phyloP scores from a whole-genome alignment of 2,797 vertebrate genomes.

The Coregonus ussuriensis region DNA sequence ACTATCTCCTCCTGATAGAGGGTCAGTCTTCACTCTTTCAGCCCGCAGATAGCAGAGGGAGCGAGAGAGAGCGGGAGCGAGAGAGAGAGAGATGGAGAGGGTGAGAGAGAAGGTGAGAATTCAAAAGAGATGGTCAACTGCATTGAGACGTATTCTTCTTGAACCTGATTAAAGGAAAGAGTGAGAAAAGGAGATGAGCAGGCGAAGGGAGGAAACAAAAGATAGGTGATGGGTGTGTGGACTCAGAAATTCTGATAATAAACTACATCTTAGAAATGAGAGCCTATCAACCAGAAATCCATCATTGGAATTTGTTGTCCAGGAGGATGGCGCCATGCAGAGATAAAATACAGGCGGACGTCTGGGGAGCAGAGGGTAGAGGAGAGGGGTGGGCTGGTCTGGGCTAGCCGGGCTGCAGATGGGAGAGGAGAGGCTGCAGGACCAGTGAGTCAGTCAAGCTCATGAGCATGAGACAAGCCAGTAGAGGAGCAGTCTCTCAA shows the following conservation, averaged over 20 bases:
- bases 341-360: conserved; percentile 81
- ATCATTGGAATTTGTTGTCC: conserved; percentile 86
- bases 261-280: conserved; percentile 78
- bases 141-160: background rate
- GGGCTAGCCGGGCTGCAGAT: no score
- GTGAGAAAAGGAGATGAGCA: no score
- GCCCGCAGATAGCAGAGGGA: background rate
- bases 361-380: conserved; percentile 60
- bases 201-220: no score
- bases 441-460: no score
- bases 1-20: background rate
- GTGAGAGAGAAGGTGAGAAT: background rate
- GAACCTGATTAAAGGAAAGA: background rate
- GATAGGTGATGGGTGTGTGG: background rate
- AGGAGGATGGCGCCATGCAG: conserved; percentile 84
- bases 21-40: background rate
- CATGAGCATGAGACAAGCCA: no score
- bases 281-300: conserved; percentile 85
- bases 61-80: no score
- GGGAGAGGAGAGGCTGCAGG: no score
- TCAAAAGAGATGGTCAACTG: conserved; percentile 21
- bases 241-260: background rate
- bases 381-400: conserved; percentile 67
- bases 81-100: conserved; percentile 56
- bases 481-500: no score